Conservation (phyloP, 2,113 vertebrate species). For the Gnathonemus longibarbis region DNA sequence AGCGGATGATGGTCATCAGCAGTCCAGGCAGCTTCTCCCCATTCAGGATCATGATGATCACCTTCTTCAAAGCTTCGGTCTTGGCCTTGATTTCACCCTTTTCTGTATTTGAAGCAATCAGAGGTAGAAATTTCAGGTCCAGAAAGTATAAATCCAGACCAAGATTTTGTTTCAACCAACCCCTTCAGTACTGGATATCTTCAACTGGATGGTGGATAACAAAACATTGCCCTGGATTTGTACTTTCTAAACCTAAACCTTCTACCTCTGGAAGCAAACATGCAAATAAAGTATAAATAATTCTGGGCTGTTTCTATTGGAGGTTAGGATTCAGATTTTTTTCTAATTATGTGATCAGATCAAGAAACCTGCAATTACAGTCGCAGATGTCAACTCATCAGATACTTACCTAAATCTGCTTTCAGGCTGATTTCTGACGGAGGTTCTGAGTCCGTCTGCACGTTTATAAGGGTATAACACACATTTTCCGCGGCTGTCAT, state of each 20-base stretch:
- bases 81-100: slow-evolving; percentile 97
- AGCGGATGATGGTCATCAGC: slow-evolving; percentile 98
- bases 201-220: not conserved
- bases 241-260: not conserved
- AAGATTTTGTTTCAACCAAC: not conserved
- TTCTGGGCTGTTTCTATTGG: not conserved
- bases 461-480: slow-evolving; percentile 96
- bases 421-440: slow-evolving; percentile 96
- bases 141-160: not conserved
- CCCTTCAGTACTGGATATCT: not conserved
- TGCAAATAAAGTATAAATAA: not conserved
- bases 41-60: slow-evolving; percentile 98
- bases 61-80: slow-evolving; percentile 95
- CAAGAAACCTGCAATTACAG: not conserved
- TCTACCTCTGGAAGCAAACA: not conserved
- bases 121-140: not conserved
- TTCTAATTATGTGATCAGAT: not conserved
- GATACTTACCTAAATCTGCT: slow-evolving; percentile 78
- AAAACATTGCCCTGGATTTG: not conserved
- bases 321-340: not conserved
- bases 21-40: slow-evolving; percentile 95
- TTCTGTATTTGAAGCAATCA: slow-evolving; percentile 57
- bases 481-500: slow-evolving; percentile 98
- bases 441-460: slow-evolving; percentile 88
- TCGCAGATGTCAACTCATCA: not conserved